A percentile compares a stretch with the other conserved stretches of the same genome.
Conservation (phyloP, 2,888 invertebrate genomes). For the Polia nebulosa region DNA sequence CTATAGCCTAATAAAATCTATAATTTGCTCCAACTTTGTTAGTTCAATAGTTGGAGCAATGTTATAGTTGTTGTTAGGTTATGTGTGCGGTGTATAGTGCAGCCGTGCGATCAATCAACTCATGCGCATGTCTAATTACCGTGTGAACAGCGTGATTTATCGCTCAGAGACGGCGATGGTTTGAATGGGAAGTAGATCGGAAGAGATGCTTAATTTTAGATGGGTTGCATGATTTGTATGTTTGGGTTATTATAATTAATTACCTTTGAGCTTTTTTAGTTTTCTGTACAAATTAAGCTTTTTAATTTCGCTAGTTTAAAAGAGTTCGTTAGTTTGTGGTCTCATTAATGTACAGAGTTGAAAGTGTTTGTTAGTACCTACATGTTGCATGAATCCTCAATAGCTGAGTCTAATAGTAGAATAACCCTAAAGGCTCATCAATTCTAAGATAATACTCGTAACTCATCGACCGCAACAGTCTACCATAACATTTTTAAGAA, state of each 20-base stretch:
- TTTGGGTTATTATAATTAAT: neutral
- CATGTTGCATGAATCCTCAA: neutral
- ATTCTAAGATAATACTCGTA: too few relatives aligned
- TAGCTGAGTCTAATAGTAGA: too few relatives aligned
- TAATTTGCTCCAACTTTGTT: neutral
- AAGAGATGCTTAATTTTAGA: conserved; percentile 4
- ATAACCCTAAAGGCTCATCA: too few relatives aligned
- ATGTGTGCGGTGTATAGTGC: conserved; percentile 35
- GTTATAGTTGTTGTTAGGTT: neutral
- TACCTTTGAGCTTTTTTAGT: neutral
- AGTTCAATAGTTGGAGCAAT: neutral
- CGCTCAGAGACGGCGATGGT: neutral
- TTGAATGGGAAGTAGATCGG: conserved; percentile 32
- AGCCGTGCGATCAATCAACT: conserved; percentile 37
- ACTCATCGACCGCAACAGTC: too few relatives aligned
- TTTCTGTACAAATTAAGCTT: neutral
- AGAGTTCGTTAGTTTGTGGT: neutral
- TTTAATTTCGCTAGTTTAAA: neutral
- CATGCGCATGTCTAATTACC: conserved; percentile 47
- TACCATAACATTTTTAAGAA: too few relatives aligned
- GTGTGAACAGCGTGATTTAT: conserved; percentile 51
- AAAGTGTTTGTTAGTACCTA: neutral
- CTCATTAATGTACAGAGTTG: neutral
- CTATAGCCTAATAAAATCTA: neutral
- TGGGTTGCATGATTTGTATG: conserved; percentile 4